Percentiles rank a stretch among this genome's conserved stretches.
Conservation (phyloP, 2,113 vertebrate species). For the Oceanodroma tethys region DNA sequence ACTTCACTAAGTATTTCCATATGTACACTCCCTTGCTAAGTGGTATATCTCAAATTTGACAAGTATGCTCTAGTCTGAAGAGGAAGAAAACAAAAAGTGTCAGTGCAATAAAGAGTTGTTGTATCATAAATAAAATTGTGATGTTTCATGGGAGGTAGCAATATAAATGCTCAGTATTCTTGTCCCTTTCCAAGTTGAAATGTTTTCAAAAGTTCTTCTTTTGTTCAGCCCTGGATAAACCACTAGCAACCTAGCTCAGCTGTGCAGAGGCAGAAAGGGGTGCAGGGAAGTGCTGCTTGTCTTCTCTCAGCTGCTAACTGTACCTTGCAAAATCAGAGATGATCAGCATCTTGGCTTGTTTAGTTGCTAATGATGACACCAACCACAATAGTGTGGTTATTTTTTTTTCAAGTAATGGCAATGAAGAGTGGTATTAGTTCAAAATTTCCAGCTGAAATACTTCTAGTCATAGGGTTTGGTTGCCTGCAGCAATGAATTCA, state of each 20-base stretch:
- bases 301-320: not conserved
- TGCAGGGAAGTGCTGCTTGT: not conserved
- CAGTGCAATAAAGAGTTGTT: not conserved
- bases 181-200: not conserved
- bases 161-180: not conserved
- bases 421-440: not conserved
- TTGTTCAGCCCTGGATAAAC: not conserved
- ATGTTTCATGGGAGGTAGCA: not conserved
- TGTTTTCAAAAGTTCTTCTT: not conserved
- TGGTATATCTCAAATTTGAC: not conserved
- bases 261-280: not conserved
- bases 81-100: not conserved
- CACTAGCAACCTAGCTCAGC: not conserved
- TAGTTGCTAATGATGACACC: not conserved
- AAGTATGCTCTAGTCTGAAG: not conserved
- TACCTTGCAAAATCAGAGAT: not conserved
- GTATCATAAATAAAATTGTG: not conserved
- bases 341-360: not conserved
- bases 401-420: not conserved
- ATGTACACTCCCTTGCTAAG: not conserved
- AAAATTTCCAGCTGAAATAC: not conserved
- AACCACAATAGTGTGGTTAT: not conserved
- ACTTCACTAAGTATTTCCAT: not conserved
- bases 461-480: not conserved
- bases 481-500: not conserved